These are phyloP conservation scores for Tupaia chinensis DNA, from an alignment of 2,113 vertebrate species.

Conservation along the genomic window DNA sequence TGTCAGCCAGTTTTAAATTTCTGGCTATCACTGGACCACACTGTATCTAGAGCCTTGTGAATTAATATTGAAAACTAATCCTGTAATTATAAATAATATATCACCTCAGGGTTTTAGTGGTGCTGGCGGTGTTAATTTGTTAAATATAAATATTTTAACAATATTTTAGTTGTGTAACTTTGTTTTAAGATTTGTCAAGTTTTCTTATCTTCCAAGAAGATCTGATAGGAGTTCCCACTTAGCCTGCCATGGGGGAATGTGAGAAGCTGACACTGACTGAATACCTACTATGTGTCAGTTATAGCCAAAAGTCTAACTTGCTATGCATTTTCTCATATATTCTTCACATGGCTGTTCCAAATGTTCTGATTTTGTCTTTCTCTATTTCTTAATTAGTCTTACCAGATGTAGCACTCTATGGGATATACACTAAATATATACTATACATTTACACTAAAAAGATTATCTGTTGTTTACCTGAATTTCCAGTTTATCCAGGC, in stretches of 20 bases:
- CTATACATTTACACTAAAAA: neutral
- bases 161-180: neutral
- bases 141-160: neutral
- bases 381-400: neutral
- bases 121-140: neutral
- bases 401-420: neutral
- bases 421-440: neutral
- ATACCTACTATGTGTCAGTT: neutral
- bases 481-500: neutral
- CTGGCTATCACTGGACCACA: neutral
- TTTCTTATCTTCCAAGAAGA: neutral
- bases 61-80: neutral
- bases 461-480: neutral
- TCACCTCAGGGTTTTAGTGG: neutral
- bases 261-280: neutral
- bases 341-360: neutral
- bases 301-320: fast-evolving
- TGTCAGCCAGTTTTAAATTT: neutral
- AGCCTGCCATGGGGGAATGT: neutral
- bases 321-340: neutral
- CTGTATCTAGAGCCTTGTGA: neutral
- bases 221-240: neutral
- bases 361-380: neutral
- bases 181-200: neutral
- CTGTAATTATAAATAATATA: neutral